Evolutionary conservation across 2,888 invertebrate species (phyloP), one percentile per base, ranked within the genome.

Genomic region (Cryptus armator): DNA sequence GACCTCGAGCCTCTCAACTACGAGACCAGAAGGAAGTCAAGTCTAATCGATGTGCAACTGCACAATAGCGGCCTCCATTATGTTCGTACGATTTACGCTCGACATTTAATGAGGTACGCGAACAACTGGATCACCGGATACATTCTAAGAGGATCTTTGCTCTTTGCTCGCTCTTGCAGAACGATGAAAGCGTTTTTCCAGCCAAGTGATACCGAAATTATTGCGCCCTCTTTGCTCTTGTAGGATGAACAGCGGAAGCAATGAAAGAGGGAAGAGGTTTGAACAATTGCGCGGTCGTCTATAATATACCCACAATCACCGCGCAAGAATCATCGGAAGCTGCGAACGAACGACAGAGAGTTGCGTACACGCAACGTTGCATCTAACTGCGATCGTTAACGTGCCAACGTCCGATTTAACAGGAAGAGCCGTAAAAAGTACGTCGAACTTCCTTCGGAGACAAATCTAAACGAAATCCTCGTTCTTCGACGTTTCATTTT

Each of bases 201-300:
- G 53, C 7, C 16, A 62, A 70, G 48, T 29, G n/a, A 12, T 24
- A 10, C 19, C 9, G 64, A 43, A 6, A 62, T 81, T 70, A 16
- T 56, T 14, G 67, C 14, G 24, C 37, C 24, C 62, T 29, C 5
- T 12, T n/a, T 1, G 29, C 44, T 64, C 32, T 24, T 5, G 10
- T 3, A 44, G 32, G 64, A 44, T 37, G 53, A 72, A 44, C 51
- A 84, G 76, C 81, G 84, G 84, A 84, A 84, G 81, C 59, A 16
- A 78, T 32, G 67, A 66, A 37, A 59, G 66, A 53, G 19, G 32
- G 64, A 59, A 66, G 37, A 62, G 71, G 70, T n/a, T 24, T 19
- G 66, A 14, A 29, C n/a, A 80, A 75, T 75, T 48, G 48, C 48
- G n/a, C 48, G 16, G 7, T 71, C 53, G 16, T 53, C 14, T 46